These are phyloP conservation scores for Proctacanthus coquilletti DNA, from an alignment of 1,140 invertebrate genomes.

Conservation along the genomic window DNA sequence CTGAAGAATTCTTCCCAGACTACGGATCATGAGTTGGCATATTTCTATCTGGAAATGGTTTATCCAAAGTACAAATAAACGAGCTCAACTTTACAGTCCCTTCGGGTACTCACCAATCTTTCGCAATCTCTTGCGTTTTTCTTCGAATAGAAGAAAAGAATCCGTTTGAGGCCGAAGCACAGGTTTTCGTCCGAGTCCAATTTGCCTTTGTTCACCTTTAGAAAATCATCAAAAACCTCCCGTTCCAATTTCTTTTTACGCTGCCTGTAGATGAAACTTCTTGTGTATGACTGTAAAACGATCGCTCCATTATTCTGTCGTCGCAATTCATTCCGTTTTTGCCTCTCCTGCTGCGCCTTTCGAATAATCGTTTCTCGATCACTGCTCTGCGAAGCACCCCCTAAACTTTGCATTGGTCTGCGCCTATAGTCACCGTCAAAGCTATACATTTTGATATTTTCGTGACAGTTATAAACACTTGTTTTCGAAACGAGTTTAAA, in stretches of 20 bases:
- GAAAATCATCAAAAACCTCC: conserved; percentile 47
- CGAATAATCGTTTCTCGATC: conserved; percentile 57
- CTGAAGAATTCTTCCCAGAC: conserved; percentile 15
- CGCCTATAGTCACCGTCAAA: conserved; percentile 86
- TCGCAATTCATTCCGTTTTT: conserved; percentile 60
- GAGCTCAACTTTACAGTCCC: not conserved
- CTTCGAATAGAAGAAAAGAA: conserved; percentile 58
- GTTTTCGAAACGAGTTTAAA: too few relatives aligned
- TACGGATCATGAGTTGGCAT: conserved; percentile 21
- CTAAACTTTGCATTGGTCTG: conserved; percentile 76
- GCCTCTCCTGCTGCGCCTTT: conserved; percentile 60
- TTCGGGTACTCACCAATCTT: conserved; percentile 44
- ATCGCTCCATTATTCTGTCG: conserved; percentile 46
- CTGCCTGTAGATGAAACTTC: conserved; percentile 57
- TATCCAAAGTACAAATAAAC: not conserved
- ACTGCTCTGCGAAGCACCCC: conserved; percentile 58
- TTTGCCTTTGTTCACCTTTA: conserved; percentile 31
- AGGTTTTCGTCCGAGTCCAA: conserved; percentile 36
- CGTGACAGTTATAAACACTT: too few relatives aligned
- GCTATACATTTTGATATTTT: conserved; percentile 57
- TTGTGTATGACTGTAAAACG: conserved; percentile 49
- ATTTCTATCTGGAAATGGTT: conserved; percentile 22
- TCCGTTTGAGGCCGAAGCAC: conserved; percentile 38
- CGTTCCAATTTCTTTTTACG: conserved; percentile 46
- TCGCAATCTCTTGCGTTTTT: conserved; percentile 45